Evolutionary conservation across 2,888 invertebrate species (phyloP), one percentile per base, ranked within the genome.

Genomic region (Scaptomyza tumidula): DNA sequence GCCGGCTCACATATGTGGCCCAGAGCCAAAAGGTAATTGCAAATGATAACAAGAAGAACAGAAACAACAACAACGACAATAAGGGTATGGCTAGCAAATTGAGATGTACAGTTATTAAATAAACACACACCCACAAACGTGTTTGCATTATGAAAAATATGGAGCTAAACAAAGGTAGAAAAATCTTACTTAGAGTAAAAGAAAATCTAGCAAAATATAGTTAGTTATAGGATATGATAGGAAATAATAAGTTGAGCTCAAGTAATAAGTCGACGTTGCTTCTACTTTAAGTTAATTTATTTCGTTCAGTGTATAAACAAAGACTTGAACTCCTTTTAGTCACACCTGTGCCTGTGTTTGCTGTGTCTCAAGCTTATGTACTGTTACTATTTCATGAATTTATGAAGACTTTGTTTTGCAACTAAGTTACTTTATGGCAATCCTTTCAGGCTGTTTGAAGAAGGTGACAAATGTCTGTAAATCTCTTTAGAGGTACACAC

Each of bases 1-100:
- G 43, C 11, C 7, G 50, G 46, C 67, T 50, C 61, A 41, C 53
- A 56, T 41, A 16, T 62, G 48, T 57, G 52, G 61, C 67, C 64
- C 65, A 53, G 73, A 71, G 61, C 54, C 56, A 78, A 78, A 80
- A 65, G 71, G 68, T 71, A 83, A 75, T 71, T 75, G 77, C 75
- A 72, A 41, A 66, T 45, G 49, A 64, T 63, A 66, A 49, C 41
- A 65, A 45, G 56, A 61, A 67, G 19, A 19, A 46, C 57, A 61
- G 63, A 24, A 24, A 46, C 57, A 55, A 27, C 50, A 49, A 7
- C 49, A 35, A n/a, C 56, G 54, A 33, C 54, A 60, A 31, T 29
- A 52, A 27, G 11, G 60, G n/a, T 13, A 13, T 35, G 44, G 52
- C 56, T 52, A 45, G 62, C 61, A 80, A 73, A 77, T 83, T 76